Base-by-base conservation (phyloP, 2,797 vertebrate genomes). In the Eulemur rubriventer region DNA sequence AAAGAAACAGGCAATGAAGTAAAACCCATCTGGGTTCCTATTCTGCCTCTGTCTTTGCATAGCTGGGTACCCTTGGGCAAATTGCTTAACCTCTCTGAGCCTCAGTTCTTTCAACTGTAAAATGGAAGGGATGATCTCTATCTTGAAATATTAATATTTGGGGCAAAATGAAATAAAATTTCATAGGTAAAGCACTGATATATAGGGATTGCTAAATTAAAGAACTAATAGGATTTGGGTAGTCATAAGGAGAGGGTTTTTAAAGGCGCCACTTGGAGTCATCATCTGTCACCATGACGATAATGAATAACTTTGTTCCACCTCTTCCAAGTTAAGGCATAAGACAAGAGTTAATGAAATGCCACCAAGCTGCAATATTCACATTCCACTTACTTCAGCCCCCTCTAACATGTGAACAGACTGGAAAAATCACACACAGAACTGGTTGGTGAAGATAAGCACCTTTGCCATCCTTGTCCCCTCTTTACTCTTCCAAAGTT, bases 271-370 rank as follows among this genome's bases (percentile, higher is more conserved):
- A 55, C 65, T 89, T 94, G 46, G 65, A 72, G 24, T 92, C 85
- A 67, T 81, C 81, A 59, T 82, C 69, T 86, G 85, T 91, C 82
- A 82, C 61, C 57, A 67, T 79, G 79, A 93, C 91, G 65, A 83
- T 61, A 89, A 95, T 20, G 67, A 93, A 84, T 87, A 87, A 94
- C 4, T 17, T 59, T 55, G 13, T 93, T 86, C 43, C 35, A 76
- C 28, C 83, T 46, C 33, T 76, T 84, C 26, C 61, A 83, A 91
- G 89, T 82, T 83, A 93, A 93, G 43, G 70, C 28, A 28, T 76
- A 83, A 81, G 57, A 48, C 57, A 93, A 91, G 80, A 59, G 59
- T 79, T 83, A 46, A 30, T 83, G 41, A 95, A 94, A 91, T 93
- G 92, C 70, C 55, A 91, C 41, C 90, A 80, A 61, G 33, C 72